Evolutionary conservation across 2,888 invertebrate species (phyloP).

Genomic region (Spisula subtruncata): DNA sequence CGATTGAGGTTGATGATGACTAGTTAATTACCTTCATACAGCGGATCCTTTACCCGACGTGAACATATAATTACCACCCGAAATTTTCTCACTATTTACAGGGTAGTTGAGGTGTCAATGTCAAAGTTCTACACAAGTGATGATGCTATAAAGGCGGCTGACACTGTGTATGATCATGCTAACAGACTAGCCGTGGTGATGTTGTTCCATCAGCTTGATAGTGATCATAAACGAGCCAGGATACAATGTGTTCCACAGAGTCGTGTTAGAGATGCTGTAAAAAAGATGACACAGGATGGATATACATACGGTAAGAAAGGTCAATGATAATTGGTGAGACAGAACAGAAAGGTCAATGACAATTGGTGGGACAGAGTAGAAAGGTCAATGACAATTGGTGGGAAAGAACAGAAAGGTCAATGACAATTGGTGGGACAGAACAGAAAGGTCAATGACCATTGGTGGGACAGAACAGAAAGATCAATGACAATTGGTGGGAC

Average conservation of each 20-base stretch:
- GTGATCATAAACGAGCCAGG: background rate
- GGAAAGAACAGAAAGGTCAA: no score
- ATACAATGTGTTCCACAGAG: background rate
- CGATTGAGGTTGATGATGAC: no score
- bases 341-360: no score
- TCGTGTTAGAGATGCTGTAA: background rate
- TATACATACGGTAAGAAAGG: background rate
- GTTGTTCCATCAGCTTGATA: background rate
- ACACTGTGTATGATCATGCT: constrained; percentile 15
- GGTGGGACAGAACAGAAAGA: no score
- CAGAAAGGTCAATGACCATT: no score
- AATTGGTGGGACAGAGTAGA: no score
- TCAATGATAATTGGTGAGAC: no score
- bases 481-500: no score
- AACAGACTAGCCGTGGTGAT: background rate
- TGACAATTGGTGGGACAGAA: no score
- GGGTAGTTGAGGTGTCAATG: background rate
- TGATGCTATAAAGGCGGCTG: background rate
- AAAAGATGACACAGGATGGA: background rate
- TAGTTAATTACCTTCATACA: no score
- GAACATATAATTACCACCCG: background rate
- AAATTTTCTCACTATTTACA: background rate
- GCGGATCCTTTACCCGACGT: no score
- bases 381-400: no score
- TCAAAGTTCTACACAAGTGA: background rate